Percentiles rank a stretch among this genome's conserved stretches.
Conservation (phyloP, 2,888 invertebrate genomes). For the Dynastes hyllus region DNA sequence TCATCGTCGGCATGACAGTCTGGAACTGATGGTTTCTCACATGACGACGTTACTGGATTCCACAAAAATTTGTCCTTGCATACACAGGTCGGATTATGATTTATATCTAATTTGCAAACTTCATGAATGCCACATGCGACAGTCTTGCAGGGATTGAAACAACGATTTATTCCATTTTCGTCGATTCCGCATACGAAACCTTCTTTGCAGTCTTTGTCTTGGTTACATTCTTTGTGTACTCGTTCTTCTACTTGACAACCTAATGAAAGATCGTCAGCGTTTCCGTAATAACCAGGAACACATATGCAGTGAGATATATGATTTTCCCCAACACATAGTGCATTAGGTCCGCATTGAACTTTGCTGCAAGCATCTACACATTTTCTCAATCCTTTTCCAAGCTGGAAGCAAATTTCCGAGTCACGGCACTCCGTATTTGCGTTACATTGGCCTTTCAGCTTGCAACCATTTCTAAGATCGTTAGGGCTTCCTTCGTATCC, state of each 20-base stretch:
- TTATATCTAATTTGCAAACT: constrained; percentile 80
- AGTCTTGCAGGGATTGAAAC: constrained; percentile 85
- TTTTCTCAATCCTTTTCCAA: constrained; percentile 84
- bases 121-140: constrained; percentile 90
- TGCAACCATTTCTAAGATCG: constrained; percentile 82
- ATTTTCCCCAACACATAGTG: constrained; percentile 87
- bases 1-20: constrained; percentile 83
- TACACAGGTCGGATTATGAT: constrained; percentile 83
- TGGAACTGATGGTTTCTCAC: constrained; percentile 91
- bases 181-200: constrained; percentile 82
- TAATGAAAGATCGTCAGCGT: constrained; percentile 84
- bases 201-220: constrained; percentile 81
- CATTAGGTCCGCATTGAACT: constrained; percentile 92
- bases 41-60: constrained; percentile 87
- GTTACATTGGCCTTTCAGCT: constrained; percentile 82
- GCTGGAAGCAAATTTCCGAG: constrained; percentile 91
- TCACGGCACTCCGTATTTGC: constrained; percentile 88
- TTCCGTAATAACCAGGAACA: constrained; percentile 86
- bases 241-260: constrained; percentile 86
- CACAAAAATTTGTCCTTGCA: constrained; percentile 86
- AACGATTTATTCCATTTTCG: constrained; percentile 78
- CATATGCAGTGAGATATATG: constrained; percentile 92
- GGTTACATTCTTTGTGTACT: constrained; percentile 77
- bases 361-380: constrained; percentile 92
- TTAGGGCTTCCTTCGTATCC: constrained; percentile 85